Conservation (phyloP, 2,888 invertebrate species). For the Prenolepis imparis region DNA sequence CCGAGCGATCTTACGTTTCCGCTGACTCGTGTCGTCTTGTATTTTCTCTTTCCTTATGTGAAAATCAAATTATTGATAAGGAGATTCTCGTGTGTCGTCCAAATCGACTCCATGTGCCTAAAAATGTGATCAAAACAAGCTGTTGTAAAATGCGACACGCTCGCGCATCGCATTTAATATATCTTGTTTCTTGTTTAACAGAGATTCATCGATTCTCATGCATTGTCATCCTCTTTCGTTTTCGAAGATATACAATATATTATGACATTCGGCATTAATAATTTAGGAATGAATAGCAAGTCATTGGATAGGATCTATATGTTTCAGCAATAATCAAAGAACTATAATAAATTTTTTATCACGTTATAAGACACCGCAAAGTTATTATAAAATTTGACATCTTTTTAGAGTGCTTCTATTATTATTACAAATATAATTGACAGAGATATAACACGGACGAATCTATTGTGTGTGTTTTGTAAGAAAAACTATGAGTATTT, state of each 20-base stretch:
- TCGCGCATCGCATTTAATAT: conserved; percentile 8
- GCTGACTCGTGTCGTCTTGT: conserved; percentile 40
- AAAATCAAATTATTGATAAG: conserved; percentile 66
- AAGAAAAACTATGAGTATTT: conserved; percentile 1
- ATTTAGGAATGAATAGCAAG: conserved; percentile 25
- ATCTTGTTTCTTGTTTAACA: conserved; percentile 46
- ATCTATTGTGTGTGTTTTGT: conserved; percentile 21
- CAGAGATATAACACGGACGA: not conserved
- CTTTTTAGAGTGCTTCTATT: conserved; percentile 5
- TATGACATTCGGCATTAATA: conserved; percentile 27
- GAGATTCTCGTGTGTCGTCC: conserved; percentile 64
- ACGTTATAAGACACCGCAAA: not conserved
- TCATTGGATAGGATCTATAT: conserved; percentile 22
- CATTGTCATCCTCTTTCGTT: conserved; percentile 39
- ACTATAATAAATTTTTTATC: conserved; percentile 10
- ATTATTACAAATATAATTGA: not conserved
- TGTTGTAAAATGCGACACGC: conserved; percentile 37
- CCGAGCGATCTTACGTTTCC: conserved; percentile 46
- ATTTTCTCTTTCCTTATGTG: conserved; percentile 67
- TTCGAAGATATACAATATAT: conserved; percentile 21
- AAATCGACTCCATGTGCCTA: conserved; percentile 74
- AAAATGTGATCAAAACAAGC: conserved; percentile 66
- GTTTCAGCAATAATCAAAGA: conserved; percentile 53
- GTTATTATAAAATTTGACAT: conserved; percentile 19
- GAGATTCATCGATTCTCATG: not conserved